These are phyloP conservation scores for Elgaria multicarinata DNA, from an alignment of 2,113 vertebrate species.

Conservation along the genomic window DNA sequence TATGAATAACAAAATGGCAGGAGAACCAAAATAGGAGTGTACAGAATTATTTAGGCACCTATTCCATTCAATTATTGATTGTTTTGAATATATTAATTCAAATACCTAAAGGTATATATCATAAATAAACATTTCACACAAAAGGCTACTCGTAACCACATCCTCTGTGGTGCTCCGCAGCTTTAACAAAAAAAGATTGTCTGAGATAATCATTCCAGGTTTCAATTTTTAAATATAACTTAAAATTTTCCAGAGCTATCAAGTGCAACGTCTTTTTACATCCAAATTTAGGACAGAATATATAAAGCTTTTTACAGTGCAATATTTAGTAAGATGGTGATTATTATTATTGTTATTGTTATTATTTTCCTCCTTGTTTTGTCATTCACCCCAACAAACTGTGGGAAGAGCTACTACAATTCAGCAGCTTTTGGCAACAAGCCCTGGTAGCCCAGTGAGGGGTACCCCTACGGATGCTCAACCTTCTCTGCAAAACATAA, in stretches of 20 bases:
- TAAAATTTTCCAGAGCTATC: background rate
- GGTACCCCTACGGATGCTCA: background rate
- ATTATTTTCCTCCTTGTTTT: background rate
- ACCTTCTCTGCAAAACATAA: background rate
- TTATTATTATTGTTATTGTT: too few relatives aligned
- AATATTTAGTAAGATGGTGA: background rate
- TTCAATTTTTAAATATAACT: background rate
- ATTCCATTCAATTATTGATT: conserved; percentile 1
- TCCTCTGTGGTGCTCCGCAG: background rate
- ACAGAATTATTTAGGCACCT: background rate
- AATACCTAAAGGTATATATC: background rate
- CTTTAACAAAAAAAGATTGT: background rate
- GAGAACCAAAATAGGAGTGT: background rate
- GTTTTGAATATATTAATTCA: background rate
- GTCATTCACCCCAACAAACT: background rate
- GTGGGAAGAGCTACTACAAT: background rate
- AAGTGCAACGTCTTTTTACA: background rate
- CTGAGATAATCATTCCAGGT: background rate
- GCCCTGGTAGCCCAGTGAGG: background rate
- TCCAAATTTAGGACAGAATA: background rate
- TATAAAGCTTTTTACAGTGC: background rate
- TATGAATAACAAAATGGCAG: background rate
- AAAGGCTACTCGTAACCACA: background rate
- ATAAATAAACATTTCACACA: background rate
- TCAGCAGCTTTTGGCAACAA: background rate